A percentile compares a stretch with the other conserved stretches of the same genome.
Conservation (phyloP, 2,888 invertebrate genomes). For the Margaritifera margaritifera region DNA sequence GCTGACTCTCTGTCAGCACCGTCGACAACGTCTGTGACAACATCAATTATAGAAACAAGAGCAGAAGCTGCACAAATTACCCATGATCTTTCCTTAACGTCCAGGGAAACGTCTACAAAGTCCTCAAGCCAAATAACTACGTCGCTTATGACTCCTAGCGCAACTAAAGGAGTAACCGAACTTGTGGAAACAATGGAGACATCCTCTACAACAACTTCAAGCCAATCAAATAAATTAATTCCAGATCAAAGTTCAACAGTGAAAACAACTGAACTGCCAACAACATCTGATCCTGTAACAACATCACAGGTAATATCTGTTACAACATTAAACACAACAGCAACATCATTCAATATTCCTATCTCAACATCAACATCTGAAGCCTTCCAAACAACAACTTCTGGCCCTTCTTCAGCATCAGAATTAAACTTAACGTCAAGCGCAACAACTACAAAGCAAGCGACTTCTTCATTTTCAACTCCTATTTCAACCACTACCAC, state of each 20-base stretch:
- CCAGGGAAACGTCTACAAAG: too few relatives aligned
- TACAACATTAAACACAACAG: background rate
- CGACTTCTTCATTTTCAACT: background rate
- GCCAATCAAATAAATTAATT: background rate
- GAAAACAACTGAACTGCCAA: slow-evolving; percentile 1
- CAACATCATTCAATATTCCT: background rate
- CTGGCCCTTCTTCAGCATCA: background rate
- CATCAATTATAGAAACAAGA: too few relatives aligned
- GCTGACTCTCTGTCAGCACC: too few relatives aligned
- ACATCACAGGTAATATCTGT: background rate
- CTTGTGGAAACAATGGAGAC: background rate
- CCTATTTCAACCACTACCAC: slow-evolving; percentile 1
- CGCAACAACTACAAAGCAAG: background rate
- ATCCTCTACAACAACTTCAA: background rate
- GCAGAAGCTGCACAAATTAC: too few relatives aligned
- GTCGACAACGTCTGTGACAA: too few relatives aligned
- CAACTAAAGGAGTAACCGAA: background rate
- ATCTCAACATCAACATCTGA: background rate
- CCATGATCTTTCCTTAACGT: too few relatives aligned
- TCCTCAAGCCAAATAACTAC: too few relatives aligned
- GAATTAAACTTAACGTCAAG: background rate
- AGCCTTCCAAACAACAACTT: background rate
- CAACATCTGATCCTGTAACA: background rate
- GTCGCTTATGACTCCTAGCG: too few relatives aligned
- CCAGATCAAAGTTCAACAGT: background rate